Conservation (phyloP, 2,888 invertebrate genomes). For the Caenorhabditis sp. region DNA sequence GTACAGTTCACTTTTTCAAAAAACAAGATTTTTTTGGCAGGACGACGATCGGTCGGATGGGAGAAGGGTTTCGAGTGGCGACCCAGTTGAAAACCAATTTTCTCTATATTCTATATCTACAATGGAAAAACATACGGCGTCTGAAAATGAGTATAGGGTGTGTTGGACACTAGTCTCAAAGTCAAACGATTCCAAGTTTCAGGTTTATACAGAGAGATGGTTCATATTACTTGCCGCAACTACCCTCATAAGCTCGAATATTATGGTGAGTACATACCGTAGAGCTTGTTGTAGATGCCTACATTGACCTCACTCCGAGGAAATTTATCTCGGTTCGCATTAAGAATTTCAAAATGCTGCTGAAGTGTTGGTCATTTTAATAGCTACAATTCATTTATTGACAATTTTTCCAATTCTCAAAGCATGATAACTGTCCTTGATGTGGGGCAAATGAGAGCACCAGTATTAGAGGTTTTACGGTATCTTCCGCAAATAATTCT, state of each 20-base stretch:
- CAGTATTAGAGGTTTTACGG: too few relatives aligned
- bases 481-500: too few relatives aligned
- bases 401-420: too few relatives aligned
- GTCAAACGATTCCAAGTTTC: neutral
- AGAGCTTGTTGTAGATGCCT: too few relatives aligned
- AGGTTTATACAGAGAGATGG: conserved; percentile 64
- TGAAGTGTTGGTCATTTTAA: too few relatives aligned
- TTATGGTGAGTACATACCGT: conserved; percentile 56
- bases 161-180: neutral
- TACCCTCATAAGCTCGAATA: conserved; percentile 44
- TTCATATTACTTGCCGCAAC: conserved; percentile 35
- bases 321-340: too few relatives aligned
- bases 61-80: conserved; percentile 32
- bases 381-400: too few relatives aligned
- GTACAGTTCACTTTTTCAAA: conserved; percentile 17
- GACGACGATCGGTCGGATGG: conserved; percentile 24
- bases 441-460: too few relatives aligned
- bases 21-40: conserved; percentile 38
- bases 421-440: too few relatives aligned
- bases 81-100: neutral
- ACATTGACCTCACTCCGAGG: too few relatives aligned
- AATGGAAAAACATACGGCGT: conserved; percentile 23
- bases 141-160: conserved; percentile 46
- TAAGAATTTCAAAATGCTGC: too few relatives aligned
- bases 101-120: conserved; percentile 6